Percentiles rank a stretch among this genome's conserved stretches.
phyloP scores from a whole-genome alignment of 1,140 invertebrate genomes.

The Drosophila mayri region DNA sequence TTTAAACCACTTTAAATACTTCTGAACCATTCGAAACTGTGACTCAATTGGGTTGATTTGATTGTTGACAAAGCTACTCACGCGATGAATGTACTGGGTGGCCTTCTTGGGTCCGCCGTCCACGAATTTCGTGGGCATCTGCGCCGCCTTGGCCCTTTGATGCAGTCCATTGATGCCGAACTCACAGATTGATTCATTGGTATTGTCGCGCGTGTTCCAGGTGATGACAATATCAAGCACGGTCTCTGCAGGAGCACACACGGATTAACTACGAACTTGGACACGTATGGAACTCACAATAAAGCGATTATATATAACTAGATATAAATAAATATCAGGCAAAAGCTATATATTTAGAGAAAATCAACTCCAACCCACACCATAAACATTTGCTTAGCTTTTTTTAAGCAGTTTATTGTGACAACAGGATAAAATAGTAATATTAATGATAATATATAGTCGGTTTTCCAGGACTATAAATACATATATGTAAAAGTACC shows the following conservation, averaged over 20 bases:
- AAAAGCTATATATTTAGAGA: no score
- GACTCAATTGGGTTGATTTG: neutral
- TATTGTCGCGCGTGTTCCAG: conserved; percentile 93
- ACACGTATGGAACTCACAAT: neutral
- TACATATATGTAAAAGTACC: neutral
- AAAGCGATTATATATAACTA: neutral
- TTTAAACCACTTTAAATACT: neutral
- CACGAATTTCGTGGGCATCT: conserved; percentile 87
- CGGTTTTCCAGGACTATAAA: conserved; percentile 3
- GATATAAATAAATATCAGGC: neutral
- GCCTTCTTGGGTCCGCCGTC: conserved; percentile 91
- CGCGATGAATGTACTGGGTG: conserved; percentile 93
- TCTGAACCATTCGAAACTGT: neutral
- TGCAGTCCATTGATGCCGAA: conserved; percentile 89
- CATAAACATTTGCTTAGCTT: neutral
- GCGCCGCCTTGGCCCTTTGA: conserved; percentile 85
- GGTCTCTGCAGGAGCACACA: conserved; percentile 86
- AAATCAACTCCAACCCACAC: neutral
- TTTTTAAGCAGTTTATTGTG: conserved; percentile 17
- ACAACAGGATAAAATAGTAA: neutral
- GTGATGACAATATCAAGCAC: conserved; percentile 92
- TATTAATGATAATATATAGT: neutral
- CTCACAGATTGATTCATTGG: conserved; percentile 90
- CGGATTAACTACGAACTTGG: conserved; percentile 27
- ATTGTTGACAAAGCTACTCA: conserved; percentile 85